These are phyloP conservation scores for Cinclus cinclus DNA, from an alignment of 2,113 vertebrate species.

Conservation along the genomic window DNA sequence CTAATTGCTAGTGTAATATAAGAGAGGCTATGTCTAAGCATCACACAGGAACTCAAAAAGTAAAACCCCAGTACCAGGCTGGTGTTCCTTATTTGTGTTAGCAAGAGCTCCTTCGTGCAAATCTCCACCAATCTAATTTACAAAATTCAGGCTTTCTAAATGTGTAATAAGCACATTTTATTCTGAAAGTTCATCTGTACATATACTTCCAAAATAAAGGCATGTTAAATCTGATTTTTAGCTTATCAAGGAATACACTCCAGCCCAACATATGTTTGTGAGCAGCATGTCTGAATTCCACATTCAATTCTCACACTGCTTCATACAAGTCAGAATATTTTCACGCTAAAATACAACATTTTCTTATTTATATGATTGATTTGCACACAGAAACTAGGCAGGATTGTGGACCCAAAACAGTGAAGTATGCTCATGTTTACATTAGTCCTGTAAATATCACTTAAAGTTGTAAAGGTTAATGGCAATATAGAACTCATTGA, in stretches of 20 bases:
- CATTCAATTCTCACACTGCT: not conserved
- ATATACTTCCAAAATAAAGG: not conserved
- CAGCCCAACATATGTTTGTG: not conserved
- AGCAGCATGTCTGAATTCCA: not conserved
- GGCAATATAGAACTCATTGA: not conserved
- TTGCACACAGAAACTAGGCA: not conserved
- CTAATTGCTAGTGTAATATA: not conserved
- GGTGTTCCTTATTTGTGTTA: not conserved
- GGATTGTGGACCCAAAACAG: not conserved
- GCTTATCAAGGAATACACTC: not conserved
- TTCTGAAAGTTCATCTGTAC: not conserved
- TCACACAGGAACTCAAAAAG: not conserved
- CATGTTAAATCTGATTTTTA: not conserved
- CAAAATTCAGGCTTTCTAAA: not conserved
- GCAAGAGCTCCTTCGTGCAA: not conserved
- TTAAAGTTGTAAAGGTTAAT: not conserved
- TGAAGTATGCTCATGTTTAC: not conserved
- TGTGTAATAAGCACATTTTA: not conserved
- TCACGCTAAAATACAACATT: not conserved
- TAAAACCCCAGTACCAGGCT: rapidly evolving
- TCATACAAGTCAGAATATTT: not conserved
- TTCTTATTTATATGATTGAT: not conserved
- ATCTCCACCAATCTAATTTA: not conserved
- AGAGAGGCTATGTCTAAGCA: not conserved
- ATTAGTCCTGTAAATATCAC: not conserved